phyloP scores from a whole-genome alignment of 2,113 vertebrate genomes.

The Oceanites oceanicus region DNA sequence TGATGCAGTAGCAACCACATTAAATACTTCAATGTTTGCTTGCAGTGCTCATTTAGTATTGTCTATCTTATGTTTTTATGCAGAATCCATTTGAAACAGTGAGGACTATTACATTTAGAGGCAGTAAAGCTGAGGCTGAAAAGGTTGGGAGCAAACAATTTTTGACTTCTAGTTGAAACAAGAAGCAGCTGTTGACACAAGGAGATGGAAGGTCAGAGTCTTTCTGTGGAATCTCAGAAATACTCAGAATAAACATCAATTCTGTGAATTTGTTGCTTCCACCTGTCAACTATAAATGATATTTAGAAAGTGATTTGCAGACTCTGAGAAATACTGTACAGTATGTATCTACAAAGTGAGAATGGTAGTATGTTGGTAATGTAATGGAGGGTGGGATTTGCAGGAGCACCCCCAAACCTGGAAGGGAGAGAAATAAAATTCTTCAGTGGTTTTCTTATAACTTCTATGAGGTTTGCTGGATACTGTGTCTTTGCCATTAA shows the following conservation, averaged over 20 bases:
- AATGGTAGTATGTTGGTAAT: background rate
- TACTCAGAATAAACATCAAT: accelerated
- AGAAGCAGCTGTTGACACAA: background rate
- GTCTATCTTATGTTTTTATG: background rate
- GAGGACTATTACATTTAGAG: background rate
- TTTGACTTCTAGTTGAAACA: background rate
- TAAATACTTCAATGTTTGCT: background rate
- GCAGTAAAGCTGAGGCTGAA: background rate
- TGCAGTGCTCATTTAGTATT: background rate
- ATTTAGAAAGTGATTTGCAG: background rate
- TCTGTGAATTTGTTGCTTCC: background rate
- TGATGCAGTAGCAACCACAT: background rate
- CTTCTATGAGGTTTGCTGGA: background rate
- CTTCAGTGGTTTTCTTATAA: background rate
- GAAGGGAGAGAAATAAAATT: background rate
- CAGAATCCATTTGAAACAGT: background rate
- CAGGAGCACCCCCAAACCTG: background rate
- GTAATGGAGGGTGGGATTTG: background rate
- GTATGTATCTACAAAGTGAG: background rate
- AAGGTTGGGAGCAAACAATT: background rate
- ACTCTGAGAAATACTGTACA: background rate
- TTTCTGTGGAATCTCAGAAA: background rate
- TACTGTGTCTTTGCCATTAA: background rate
- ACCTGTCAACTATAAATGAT: background rate
- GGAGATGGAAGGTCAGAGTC: background rate